phyloP scores from a whole-genome alignment of 2,113 vertebrate genomes.

The Bos javanicus region DNA sequence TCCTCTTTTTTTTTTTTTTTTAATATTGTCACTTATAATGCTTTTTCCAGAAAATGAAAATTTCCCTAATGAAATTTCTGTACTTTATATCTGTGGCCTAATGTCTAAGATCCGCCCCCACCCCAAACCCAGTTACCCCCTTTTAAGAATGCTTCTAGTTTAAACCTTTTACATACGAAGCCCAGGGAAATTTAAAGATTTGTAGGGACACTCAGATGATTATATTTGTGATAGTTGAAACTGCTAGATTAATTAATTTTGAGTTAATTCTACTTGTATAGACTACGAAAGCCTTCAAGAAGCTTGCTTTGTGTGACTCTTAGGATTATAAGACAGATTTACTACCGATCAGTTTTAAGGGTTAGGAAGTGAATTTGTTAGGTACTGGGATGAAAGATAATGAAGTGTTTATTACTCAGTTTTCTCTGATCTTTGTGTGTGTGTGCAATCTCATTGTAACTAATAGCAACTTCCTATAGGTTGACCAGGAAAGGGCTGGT shows the following conservation, averaged over 20 bases:
- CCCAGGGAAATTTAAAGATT: neutral
- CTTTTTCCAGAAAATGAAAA: neutral
- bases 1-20: neutral
- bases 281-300: neutral
- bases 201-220: neutral
- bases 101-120: neutral
- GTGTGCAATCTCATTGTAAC: neutral
- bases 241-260: neutral
- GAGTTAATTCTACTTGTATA: neutral
- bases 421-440: neutral
- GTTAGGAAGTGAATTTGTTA: neutral
- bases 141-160: neutral
- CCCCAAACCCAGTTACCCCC: neutral
- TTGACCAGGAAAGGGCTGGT: neutral
- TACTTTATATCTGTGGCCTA: neutral
- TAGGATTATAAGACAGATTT: constrained; percentile 19
- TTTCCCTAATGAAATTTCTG: neutral
- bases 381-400: neutral
- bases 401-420: neutral
- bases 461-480: neutral
- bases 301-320: neutral
- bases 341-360: neutral
- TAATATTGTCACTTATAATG: neutral
- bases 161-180: neutral
- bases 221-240: neutral